phyloP scores from a whole-genome alignment of 2,888 invertebrate genomes.

The Carcina quercana region DNA sequence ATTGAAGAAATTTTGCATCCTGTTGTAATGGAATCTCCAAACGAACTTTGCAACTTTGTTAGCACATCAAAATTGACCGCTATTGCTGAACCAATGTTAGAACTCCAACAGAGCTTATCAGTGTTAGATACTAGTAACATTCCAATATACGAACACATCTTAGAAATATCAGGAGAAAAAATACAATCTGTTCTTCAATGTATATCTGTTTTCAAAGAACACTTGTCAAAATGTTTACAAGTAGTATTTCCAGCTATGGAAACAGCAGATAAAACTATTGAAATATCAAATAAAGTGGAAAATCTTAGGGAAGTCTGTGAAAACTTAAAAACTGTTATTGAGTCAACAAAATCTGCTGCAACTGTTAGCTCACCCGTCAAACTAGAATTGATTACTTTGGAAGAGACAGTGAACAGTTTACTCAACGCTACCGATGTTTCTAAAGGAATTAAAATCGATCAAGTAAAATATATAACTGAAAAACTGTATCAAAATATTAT shows the following conservation, averaged over 20 bases:
- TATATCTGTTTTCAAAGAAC: constrained; percentile 44
- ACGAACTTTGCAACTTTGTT: constrained; percentile 28
- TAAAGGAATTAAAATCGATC: constrained; percentile 38
- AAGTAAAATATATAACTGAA: constrained; percentile 43
- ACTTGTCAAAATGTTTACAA: constrained; percentile 44
- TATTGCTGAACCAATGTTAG: constrained; percentile 55
- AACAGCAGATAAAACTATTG: constrained; percentile 39
- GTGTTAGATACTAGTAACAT: constrained; percentile 50
- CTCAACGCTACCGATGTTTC: constrained; percentile 39
- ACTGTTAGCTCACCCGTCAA: constrained; percentile 13
- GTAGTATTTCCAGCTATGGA: constrained; percentile 44
- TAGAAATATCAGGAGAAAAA: constrained; percentile 47
- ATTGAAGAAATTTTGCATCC: constrained; percentile 55
- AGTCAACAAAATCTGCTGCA: constrained; percentile 23
- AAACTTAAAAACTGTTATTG: constrained; percentile 37
- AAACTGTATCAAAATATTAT: constrained; percentile 42
- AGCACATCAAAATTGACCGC: constrained; percentile 38
- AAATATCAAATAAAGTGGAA: constrained; percentile 47
- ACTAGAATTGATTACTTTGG: constrained; percentile 27
- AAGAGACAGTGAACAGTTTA: constrained; percentile 33
- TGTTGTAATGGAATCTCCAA: constrained; percentile 41
- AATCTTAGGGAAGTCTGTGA: constrained; percentile 39
- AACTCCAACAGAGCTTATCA: constrained; percentile 48
- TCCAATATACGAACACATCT: constrained; percentile 52
- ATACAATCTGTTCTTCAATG: constrained; percentile 43